Evolutionary conservation across 2,113 vertebrate species (phyloP), one percentile per base, ranked within the genome.

Genomic region (Xiphophorus hellerii): DNA sequence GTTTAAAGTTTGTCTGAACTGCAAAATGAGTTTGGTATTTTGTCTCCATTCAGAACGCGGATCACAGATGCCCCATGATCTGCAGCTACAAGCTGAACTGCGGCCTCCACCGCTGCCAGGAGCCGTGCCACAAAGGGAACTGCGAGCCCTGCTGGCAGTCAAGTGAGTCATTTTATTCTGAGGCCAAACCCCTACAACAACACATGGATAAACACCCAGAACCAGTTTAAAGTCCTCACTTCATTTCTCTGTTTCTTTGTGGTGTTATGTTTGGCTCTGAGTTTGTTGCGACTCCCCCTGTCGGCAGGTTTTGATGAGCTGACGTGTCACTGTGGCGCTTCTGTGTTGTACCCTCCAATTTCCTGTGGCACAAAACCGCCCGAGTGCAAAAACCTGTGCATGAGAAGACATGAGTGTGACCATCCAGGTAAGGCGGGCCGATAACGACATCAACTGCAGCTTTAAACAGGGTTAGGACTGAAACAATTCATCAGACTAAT

Each of bases 111-210:
- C 96, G 97, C 74, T 99, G 98, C 91, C 97, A 99, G 91, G 97
- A 99, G 75, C 95, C 95, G 22, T 99, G 98, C 90, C 98, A 99
- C 89, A 96, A 97, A 74, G 97, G 97, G 73, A 98, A 96, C 90
- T 99, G 98, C 91, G 97, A 97, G 81, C 95, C 95, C 1, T 99
- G 98, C 91, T 99, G 98, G 98, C 98, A 99, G 93, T 96, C 97
- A 76, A 97, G 98, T 99, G 90, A 95, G 97, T 95, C 28, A 66
- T 51, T 17, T 69, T 29, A 4, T 61, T 73, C 35, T 67, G 13
- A 39, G 77, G n/a, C 60, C 63, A 33, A 71, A 54, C 61, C 62
- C 78, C 69, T 69, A 42, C 76, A 48, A 44, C 33, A 74, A 17
- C 48, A 65, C 37, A 39, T 22, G 22, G 51, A 62, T 65, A 54